These are phyloP conservation scores for Pteromalus puparum DNA, from an alignment of 1,140 invertebrate species.

Conservation along the genomic window DNA sequence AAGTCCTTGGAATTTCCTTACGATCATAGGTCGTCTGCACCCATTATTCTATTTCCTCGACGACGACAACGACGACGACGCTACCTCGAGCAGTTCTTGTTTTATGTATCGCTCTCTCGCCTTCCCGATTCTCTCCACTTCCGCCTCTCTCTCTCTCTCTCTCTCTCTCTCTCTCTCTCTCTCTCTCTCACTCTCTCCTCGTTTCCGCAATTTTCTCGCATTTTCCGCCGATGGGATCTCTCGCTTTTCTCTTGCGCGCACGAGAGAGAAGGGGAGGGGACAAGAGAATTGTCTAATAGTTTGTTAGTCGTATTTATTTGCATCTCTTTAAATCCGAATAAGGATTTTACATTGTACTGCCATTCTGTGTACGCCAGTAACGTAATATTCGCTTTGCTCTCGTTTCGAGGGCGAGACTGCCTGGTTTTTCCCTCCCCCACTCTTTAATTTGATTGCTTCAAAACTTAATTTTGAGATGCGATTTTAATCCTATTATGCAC, in stretches of 20 bases:
- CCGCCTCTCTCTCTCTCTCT: neutral
- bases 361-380: neutral
- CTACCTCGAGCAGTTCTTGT: neutral
- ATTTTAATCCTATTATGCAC: too few relatives aligned
- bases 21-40: slow-evolving; percentile 8
- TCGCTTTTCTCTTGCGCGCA: neutral
- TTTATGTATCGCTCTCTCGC: neutral
- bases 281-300: neutral
- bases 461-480: too few relatives aligned
- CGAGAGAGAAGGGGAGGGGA: too few relatives aligned
- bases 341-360: neutral
- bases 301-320: neutral
- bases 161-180: neutral
- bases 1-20: slow-evolving; percentile 34
- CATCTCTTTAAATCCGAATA: neutral
- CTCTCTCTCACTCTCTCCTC: neutral
- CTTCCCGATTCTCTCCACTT: neutral
- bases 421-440: too few relatives aligned
- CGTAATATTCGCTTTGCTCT: neutral
- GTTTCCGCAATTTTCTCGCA: neutral
- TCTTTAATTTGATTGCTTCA: too few relatives aligned
- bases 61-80: neutral
- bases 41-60: slow-evolving; percentile 32
- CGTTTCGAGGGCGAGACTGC: neutral
- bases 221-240: neutral